Evolutionary conservation across 2,888 invertebrate species (phyloP).

Genomic region (Herminia tarsipennalis): DNA sequence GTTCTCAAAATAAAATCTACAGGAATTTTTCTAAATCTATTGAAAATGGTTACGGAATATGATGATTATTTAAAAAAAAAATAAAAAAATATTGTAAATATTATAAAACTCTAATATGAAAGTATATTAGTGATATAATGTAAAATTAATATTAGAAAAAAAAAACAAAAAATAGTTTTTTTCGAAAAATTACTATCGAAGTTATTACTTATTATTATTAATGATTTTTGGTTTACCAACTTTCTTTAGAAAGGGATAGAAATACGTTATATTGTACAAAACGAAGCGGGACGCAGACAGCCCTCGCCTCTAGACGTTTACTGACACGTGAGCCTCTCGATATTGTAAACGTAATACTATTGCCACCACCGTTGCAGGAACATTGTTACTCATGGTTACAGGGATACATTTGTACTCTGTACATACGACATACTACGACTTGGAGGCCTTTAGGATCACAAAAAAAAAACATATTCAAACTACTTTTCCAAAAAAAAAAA

Average conservation of each 20-base stretch:
- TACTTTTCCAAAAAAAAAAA: background rate
- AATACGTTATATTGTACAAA: background rate
- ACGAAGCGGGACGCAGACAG: constrained; percentile 22
- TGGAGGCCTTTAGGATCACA: constrained; percentile 67
- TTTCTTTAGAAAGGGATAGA: background rate
- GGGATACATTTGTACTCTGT: constrained; percentile 64
- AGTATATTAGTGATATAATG: too few relatives aligned
- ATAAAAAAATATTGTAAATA: background rate
- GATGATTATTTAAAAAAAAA: background rate
- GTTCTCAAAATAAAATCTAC: too few relatives aligned
- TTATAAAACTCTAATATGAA: background rate
- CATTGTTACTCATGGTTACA: constrained; percentile 72
- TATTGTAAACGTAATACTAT: constrained; percentile 41
- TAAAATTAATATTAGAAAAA: too few relatives aligned
- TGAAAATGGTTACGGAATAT: too few relatives aligned
- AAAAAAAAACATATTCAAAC: too few relatives aligned
- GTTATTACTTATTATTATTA: background rate
- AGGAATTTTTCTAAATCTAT: too few relatives aligned
- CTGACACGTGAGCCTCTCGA: constrained; percentile 50
- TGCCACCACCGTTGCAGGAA: constrained; percentile 53
- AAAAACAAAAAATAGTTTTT: background rate
- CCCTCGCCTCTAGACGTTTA: constrained; percentile 33
- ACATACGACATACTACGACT: constrained; percentile 61
- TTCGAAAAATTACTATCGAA: background rate
- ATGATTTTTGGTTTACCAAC: background rate